Conservation (phyloP, 2,113 vertebrate species). For the Mormyrus iriodes region DNA sequence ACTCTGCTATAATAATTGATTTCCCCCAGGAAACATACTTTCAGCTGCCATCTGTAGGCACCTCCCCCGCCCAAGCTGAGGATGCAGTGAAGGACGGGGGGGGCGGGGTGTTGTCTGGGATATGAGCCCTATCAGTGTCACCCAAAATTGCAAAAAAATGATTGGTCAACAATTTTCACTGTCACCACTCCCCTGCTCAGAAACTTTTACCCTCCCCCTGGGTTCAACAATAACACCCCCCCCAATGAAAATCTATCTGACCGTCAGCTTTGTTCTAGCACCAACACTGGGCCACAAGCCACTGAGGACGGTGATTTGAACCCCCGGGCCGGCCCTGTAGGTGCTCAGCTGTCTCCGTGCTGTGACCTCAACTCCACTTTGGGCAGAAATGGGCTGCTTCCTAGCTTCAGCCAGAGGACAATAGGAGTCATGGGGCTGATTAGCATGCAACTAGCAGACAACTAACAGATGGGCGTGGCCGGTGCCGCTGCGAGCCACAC, state of each 20-base stretch:
- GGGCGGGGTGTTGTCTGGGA: background rate
- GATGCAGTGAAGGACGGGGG: background rate
- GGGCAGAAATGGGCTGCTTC: background rate
- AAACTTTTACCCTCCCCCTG: background rate
- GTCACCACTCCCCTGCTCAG: background rate
- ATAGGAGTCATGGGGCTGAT: background rate
- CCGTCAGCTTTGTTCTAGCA: background rate
- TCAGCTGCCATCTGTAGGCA: conserved; percentile 46
- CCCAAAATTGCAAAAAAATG: background rate
- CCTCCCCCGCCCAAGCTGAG: background rate
- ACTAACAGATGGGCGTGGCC: background rate
- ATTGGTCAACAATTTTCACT: background rate
- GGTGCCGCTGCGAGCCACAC: background rate
- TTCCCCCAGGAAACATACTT: conserved; percentile 51
- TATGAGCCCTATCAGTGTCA: background rate
- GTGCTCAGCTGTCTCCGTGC: background rate
- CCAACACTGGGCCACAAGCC: background rate
- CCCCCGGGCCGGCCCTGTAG: background rate
- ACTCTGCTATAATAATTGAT: conserved; percentile 53
- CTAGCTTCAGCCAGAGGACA: background rate
- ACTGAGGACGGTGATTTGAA: background rate
- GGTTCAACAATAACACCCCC: background rate
- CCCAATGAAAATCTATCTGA: background rate
- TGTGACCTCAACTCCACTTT: no score
- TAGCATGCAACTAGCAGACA: background rate